Evolutionary conservation across 1,140 invertebrate species (phyloP), one percentile per base, ranked within the genome.

Genomic region (Oedothorax gibbosus): DNA sequence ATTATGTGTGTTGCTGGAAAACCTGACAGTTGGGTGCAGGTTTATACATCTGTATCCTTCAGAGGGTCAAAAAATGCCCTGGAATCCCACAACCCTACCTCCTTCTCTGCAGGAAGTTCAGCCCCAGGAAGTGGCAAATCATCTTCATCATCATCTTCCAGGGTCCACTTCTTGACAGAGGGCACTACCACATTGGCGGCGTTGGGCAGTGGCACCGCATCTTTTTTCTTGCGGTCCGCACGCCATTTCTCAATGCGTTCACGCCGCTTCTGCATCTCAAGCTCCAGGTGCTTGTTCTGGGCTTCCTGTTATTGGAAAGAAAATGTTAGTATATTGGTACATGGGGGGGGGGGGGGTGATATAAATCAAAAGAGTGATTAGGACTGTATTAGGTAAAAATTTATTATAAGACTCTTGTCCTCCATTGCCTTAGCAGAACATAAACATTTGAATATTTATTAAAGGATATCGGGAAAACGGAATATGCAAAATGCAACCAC

Each of bases 241-340:
- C 96, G 91, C 96, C 96, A 98, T 85, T 96, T 92, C 91, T 98
- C 97, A 79, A 98, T 97, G 53, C 96, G 93, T 88, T 99, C 97
- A 49, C 97, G 91, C 54, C 98, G 92, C 90, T 98, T 99, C 89
- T 97, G 96, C 97, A 99, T 99, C 92, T 99, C 97, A 18, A 95
- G 91, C 89, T 99, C 98, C 15, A 99, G 90, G 57, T 95, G 93
- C 86, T 94, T 95, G 89, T 98, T 96, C 85, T 92, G 92, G 83
- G 91, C 91, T 87, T 93, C 92, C 90, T 92, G 82, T 65, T 11
- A 65, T 86, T 68, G 75, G 21, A 62, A 35, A 18, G 54, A 8
- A 11, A 1, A 15, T 10, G 20, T 18, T 71, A 51, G 18, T 14
- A 71, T 10, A 53, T 18, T 66, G 18, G 35, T 10, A 18, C 8